Base-by-base conservation (phyloP, 2,113 vertebrate species). In the Indicator indicator region DNA sequence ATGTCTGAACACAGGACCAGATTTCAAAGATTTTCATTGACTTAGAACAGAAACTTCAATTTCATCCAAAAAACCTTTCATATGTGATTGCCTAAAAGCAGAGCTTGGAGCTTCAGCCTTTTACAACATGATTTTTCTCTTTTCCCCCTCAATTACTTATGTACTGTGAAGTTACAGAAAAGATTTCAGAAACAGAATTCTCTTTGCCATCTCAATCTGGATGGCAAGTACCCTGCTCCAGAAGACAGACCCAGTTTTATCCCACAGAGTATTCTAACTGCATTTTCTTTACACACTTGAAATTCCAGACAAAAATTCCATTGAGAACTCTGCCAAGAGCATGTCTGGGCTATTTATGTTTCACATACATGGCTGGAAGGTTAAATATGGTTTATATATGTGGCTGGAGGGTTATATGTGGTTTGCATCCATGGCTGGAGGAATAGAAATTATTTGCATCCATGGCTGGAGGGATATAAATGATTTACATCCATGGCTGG, bases 301-400 rank as follows among this genome's bases (percentile, higher is more conserved):
- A 62, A 86, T 76, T 81, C 83, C 30, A 67, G 60, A 12, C 36
- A 63, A 63, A 33, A 85, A 75, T n/a, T 84, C 83, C 62, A 32
- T 2, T 0, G 5, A 77, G 70, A 62, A 10, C 40, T 44, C 48
- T 85, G 71, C 74, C 79, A 78, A 11, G 74, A 82, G 23, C 23
- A 19, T 38, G 56, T 70, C 56, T 84, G 64, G 36, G 14, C 63
- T 89, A 19, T 40, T 6, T 5, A 27, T 42, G 40, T 16, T 44
- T 44, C 15, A 44, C 42, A 44, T 42, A 13, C 42, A 15, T 42
- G 42, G 42, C 42, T 42, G 42, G 42, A 42, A 15, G 42, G 42
- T 42, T 42, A 42, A 14, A 14, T 42, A 14, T 42, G 42, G 42
- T 42, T 42, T 42, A 42, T 6, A 42, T 42, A 5, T 15, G 15